phyloP scores from a whole-genome alignment of 2,113 vertebrate species.

The Melanostigma gelatinosum region DNA sequence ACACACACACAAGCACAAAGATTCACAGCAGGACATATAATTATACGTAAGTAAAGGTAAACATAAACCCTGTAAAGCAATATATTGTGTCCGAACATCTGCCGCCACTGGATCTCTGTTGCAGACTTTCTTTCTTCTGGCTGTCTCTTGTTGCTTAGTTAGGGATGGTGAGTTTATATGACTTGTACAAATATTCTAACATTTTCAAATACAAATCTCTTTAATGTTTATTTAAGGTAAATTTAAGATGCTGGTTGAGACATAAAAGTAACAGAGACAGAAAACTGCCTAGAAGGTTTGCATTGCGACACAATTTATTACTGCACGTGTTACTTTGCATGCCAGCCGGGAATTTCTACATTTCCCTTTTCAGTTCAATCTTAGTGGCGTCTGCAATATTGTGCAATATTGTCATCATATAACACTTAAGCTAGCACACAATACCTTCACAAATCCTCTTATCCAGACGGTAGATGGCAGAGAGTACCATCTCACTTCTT shows the following conservation, averaged over 20 bases:
- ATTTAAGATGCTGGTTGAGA: constrained; percentile 14
- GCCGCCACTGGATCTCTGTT: background rate
- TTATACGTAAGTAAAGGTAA: background rate
- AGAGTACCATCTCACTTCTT: background rate
- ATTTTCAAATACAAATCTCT: background rate
- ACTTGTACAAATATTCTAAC: background rate
- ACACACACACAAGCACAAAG: too few species aligned
- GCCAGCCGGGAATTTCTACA: constrained; percentile 30
- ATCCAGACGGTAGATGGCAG: constrained; percentile 31
- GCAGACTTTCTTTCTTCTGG: background rate
- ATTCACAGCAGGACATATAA: too few species aligned
- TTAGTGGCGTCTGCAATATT: constrained; percentile 59
- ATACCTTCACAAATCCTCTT: constrained; percentile 62
- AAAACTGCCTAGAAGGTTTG: background rate
- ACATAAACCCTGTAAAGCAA: background rate
- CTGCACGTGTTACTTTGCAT: background rate
- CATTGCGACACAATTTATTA: background rate
- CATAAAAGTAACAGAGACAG: background rate
- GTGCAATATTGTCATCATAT: constrained; percentile 65
- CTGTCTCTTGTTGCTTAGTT: background rate
- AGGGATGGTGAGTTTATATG: background rate
- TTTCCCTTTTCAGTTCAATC: constrained; percentile 43
- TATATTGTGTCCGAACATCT: background rate
- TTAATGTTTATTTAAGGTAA: background rate
- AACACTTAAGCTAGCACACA: constrained; percentile 57